These are phyloP conservation scores for Argyrosomus japonicus DNA, from an alignment of 2,113 vertebrate species.

Conservation along the genomic window DNA sequence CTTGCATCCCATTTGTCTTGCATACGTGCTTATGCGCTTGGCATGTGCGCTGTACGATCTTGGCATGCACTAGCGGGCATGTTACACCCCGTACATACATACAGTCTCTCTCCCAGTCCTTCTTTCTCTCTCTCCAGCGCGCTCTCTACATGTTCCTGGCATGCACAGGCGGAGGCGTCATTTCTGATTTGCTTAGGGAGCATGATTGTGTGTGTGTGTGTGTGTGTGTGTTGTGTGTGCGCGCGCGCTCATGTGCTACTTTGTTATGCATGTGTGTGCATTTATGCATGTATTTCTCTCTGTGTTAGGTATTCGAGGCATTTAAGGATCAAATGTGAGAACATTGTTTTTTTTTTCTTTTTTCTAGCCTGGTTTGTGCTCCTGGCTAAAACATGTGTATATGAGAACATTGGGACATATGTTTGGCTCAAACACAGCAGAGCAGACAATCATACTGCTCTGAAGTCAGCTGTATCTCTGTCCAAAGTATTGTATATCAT, in stretches of 20 bases:
- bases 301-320: conserved; percentile 31
- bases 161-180: conserved; percentile 62
- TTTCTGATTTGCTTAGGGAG: conserved; percentile 58
- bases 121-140: conserved; percentile 40
- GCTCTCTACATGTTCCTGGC: conserved; percentile 65
- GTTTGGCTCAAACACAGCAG: conserved; percentile 24
- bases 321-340: conserved; percentile 33
- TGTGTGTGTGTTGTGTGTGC: conserved; percentile 36
- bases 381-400: conserved; percentile 43
- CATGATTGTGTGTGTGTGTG: conserved; percentile 39
- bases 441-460: not conserved
- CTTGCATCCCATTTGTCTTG: conserved; percentile 29
- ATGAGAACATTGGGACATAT: conserved; percentile 54
- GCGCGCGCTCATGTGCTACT: not conserved
- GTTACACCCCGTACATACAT: conserved; percentile 45
- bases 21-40: conserved; percentile 43
- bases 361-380: conserved; percentile 13
- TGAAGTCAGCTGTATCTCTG: not conserved
- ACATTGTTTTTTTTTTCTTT: conserved; percentile 10
- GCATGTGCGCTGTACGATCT: conserved; percentile 44
- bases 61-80: conserved; percentile 58
- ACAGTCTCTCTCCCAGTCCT: conserved; percentile 32
- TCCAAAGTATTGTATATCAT: not conserved
- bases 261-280: not conserved
- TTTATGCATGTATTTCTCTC: not conserved